Base-by-base conservation (phyloP, 2,113 vertebrate genomes). In the Junco hyemalis region DNA sequence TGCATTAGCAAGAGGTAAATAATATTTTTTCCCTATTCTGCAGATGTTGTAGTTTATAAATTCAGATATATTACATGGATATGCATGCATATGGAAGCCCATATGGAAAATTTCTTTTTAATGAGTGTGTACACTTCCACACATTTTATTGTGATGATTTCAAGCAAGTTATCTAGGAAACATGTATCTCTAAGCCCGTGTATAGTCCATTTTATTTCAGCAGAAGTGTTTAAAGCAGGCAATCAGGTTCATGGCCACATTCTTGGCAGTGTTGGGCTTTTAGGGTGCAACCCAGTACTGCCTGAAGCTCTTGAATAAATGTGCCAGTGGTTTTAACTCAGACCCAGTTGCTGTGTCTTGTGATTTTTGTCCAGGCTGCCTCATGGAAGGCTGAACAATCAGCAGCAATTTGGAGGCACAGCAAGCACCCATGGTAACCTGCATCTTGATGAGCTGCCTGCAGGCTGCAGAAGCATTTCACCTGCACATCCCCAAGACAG, bases 301-400 rank as follows among this genome's bases (percentile, higher is more conserved):
- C 4, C 24, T 60, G 48, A 35, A 47, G 24, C 10, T 11, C 7
- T 3, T 38, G 26, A 47, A 81, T 28, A 85, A 66, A 47, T 16
- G 19, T 15, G 11, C 2, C 45, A 16, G 31, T 0, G 0, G 8
- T n/a, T 82, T 86, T 57, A 69, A 63, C 51, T 74, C 47, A 61
- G 54, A 60, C 5, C 4, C 0, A 0, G 5, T 50, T 0, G 0
- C 36, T 13, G 15, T 31, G 5, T 29, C 61, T 33, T 35, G 14
- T 69, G 63, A 16, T n/a, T 70, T 92, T 92, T 86, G 10, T 35
- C 23, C 48, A 47, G n/a, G 11, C 11, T 76, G 15, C 59, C 18
- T 69, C 17, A 5, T 8, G 44, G n/a, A 61, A 7, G 14, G 56
- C 26, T 63, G 51, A 80, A 74, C 6, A 80, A 53, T 33, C 54